phyloP scores from a whole-genome alignment of 2,797 vertebrate genomes.

The Tauraco hartlaubi region DNA sequence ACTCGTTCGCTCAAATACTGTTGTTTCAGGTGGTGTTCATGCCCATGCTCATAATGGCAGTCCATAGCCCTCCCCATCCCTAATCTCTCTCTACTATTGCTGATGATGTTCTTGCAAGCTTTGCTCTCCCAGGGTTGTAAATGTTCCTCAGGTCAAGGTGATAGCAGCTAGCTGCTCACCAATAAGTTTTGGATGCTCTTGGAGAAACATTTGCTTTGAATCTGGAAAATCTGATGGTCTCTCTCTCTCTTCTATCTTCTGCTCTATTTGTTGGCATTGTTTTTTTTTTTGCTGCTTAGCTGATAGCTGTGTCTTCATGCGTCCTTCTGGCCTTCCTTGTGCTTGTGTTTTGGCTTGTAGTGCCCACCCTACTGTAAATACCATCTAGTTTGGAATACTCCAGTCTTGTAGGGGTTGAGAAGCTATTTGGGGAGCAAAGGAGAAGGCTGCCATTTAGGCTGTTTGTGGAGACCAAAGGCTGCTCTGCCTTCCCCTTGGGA shows the following conservation, averaged over 20 bases:
- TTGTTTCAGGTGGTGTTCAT: background rate
- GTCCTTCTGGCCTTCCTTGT: background rate
- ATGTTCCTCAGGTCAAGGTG: background rate
- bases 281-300: background rate
- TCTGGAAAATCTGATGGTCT: background rate
- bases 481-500: background rate
- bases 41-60: background rate
- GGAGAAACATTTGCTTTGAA: background rate
- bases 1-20: background rate
- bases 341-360: background rate
- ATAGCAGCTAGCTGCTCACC: background rate
- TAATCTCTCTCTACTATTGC: background rate
- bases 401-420: background rate
- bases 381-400: conserved; percentile 5
- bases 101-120: background rate
- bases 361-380: background rate
- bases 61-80: background rate
- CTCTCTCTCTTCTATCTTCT: background rate
- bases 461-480: background rate
- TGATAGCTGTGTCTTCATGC: background rate
- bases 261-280: background rate
- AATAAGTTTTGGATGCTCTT: background rate
- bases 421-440: background rate
- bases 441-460: background rate
- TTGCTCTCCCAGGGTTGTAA: background rate